A percentile compares a stretch with the other conserved stretches of the same genome.
These are phyloP conservation scores for Agelastica alni DNA, from an alignment of 2,888 invertebrate species.

Conservation along the genomic window DNA sequence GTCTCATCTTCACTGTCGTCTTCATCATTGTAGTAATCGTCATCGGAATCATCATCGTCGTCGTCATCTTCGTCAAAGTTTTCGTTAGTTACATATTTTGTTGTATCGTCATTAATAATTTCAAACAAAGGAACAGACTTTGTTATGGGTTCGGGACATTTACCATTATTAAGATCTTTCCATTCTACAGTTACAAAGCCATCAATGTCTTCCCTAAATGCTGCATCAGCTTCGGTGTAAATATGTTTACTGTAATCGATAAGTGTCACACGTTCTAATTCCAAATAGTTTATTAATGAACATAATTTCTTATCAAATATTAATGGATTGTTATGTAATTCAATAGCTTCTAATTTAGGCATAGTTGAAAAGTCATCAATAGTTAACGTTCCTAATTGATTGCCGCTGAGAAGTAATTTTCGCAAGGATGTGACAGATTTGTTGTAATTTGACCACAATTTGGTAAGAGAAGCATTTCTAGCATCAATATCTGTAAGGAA, in stretches of 20 bases:
- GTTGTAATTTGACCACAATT: constrained; percentile 62
- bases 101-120: constrained; percentile 1
- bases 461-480: constrained; percentile 69
- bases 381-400: constrained; percentile 63
- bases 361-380: constrained; percentile 64
- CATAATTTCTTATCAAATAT: constrained; percentile 71
- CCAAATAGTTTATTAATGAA: constrained; percentile 68
- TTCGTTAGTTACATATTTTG: constrained; percentile 22
- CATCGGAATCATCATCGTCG: constrained; percentile 40
- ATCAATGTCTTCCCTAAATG: constrained; percentile 36
- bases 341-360: constrained; percentile 63
- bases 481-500: constrained; percentile 70
- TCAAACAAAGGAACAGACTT: neutral
- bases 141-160: constrained; percentile 30
- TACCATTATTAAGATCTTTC: constrained; percentile 33
- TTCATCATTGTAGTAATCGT: constrained; percentile 52
- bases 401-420: constrained; percentile 62
- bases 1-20: constrained; percentile 33
- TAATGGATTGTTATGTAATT: constrained; percentile 69
- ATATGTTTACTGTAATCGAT: constrained; percentile 47
- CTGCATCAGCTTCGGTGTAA: constrained; percentile 35
- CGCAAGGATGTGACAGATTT: constrained; percentile 48
- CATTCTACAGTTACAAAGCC: constrained; percentile 35
- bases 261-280: constrained; percentile 63
- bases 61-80: constrained; percentile 26